Base-by-base conservation (phyloP, 2,888 invertebrate species). In the Caenorhabditis parvicauda region DNA sequence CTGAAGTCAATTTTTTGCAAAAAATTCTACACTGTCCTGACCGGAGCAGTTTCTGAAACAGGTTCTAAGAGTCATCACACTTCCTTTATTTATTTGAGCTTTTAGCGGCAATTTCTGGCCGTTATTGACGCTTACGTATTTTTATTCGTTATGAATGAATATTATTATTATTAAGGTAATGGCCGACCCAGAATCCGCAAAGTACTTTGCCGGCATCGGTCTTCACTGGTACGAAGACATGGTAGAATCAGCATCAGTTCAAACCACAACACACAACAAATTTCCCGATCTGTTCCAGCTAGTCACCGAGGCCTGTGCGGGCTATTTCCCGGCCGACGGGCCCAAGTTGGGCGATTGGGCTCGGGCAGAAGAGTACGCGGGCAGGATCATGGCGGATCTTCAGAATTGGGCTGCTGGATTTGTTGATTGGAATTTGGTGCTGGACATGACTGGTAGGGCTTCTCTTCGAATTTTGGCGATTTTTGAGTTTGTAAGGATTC, bases 351-450 rank as follows among this genome's bases (percentile, higher is more conserved):
- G 91, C 7, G 88, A 88, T 14, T 91, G 91, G 91, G 67, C 82
- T 0, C 84, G 90, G 63, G 90, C 86, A 0, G 87, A 88, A 67
- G 77, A 78, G 38, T 89, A 90, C 76, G 85, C 87, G 1, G 65
- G 80, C 44, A 84, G 88, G 64, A 63, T 71, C 41, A 67, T 71
- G 32, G 82, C 89, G 86, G 88, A 89, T 82, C 78, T 90, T 21
- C 87, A 88, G 70, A 86, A 89, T 81, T 88, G 87, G 84, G 87
- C 88, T 0, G 86, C 86, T 21, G 91, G 89, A 1, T 92, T 91
- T 91, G 85, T 90, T 0, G 91, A 92, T 81, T 92, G 91, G 91
- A 92, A 92, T 81, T 83, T 91, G 50, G 88, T 87, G 17, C 81
- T 92, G 24, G 85, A 90, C 78, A 41, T 66, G 42, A 32, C 63